phyloP scores from a whole-genome alignment of 2,797 vertebrate species.

The Oryzias sinensis region DNA sequence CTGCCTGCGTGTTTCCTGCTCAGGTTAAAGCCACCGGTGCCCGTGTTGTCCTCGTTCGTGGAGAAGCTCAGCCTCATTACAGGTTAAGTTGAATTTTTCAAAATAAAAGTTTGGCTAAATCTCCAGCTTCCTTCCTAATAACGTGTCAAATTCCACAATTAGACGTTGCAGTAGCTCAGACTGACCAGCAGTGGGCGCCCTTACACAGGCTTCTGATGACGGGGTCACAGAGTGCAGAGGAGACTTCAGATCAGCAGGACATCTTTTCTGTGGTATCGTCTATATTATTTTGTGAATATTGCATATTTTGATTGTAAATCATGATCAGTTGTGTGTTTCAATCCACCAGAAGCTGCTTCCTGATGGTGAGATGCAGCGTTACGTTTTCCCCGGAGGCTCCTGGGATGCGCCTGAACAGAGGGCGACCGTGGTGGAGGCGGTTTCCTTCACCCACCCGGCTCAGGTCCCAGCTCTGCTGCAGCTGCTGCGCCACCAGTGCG shows the following conservation, averaged over 20 bases:
- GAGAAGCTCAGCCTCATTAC: constrained; percentile 76
- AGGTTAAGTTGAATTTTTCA: constrained; percentile 59
- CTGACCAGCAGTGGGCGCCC: constrained; percentile 75
- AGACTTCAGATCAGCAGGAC: constrained; percentile 38
- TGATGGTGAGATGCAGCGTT: constrained; percentile 72
- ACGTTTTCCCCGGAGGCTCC: constrained; percentile 65
- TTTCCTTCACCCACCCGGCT: constrained; percentile 82
- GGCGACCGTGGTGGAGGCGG: constrained; percentile 67
- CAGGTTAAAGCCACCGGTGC: constrained; percentile 75
- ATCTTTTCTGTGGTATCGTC: constrained; percentile 59
- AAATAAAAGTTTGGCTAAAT: background rate
- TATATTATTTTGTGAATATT: no score
- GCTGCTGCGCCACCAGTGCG: constrained; percentile 81
- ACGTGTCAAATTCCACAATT: background rate
- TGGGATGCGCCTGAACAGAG: constrained; percentile 49
- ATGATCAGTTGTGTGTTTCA: background rate
- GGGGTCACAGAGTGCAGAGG: constrained; percentile 17
- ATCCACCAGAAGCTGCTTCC: constrained; percentile 69
- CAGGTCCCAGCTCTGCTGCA: constrained; percentile 79
- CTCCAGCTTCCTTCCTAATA: background rate
- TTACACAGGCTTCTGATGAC: constrained; percentile 66
- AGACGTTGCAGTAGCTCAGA: constrained; percentile 61
- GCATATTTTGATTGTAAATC: no score
- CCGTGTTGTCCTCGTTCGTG: constrained; percentile 66
- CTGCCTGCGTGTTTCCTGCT: constrained; percentile 82